Percentiles rank a stretch among this genome's conserved stretches.
Conservation (phyloP, 2,797 vertebrate genomes). For the Helarctos malayanus region DNA sequence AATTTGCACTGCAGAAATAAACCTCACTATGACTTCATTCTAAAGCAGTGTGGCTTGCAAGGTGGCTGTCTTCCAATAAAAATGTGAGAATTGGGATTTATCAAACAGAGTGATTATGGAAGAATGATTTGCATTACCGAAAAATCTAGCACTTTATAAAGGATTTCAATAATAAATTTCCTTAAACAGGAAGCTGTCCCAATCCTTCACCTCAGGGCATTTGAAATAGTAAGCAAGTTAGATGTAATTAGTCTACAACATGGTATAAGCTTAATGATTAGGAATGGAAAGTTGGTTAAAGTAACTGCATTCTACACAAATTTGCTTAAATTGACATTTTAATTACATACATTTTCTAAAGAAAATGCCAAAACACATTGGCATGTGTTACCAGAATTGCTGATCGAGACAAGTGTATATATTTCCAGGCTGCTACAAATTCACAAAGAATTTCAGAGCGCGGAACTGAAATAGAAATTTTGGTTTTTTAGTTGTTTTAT, state of each 20-base stretch:
- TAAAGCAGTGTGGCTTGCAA: not conserved
- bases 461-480: slow-evolving; percentile 66
- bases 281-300: not conserved
- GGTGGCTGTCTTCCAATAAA: not conserved
- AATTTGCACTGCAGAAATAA: not conserved
- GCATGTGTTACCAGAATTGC: slow-evolving; percentile 44
- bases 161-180: not conserved
- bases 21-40: not conserved
- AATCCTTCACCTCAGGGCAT: not conserved
- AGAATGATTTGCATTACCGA: not conserved
- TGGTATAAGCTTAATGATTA: not conserved
- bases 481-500: slow-evolving; percentile 45
- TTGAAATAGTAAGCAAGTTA: slow-evolving; percentile 53
- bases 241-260: not conserved
- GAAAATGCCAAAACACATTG: not conserved
- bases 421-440: slow-evolving; percentile 66
- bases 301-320: not conserved
- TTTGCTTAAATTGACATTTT: slow-evolving; percentile 62
- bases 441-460: slow-evolving; percentile 46
- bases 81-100: not conserved
- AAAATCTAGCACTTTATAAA: not conserved
- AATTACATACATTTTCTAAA: slow-evolving; percentile 36
- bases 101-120: not conserved
- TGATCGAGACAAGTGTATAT: not conserved
- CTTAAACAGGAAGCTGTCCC: not conserved